phyloP scores from a whole-genome alignment of 2,113 vertebrate species.

The Grammomys surdaster region DNA sequence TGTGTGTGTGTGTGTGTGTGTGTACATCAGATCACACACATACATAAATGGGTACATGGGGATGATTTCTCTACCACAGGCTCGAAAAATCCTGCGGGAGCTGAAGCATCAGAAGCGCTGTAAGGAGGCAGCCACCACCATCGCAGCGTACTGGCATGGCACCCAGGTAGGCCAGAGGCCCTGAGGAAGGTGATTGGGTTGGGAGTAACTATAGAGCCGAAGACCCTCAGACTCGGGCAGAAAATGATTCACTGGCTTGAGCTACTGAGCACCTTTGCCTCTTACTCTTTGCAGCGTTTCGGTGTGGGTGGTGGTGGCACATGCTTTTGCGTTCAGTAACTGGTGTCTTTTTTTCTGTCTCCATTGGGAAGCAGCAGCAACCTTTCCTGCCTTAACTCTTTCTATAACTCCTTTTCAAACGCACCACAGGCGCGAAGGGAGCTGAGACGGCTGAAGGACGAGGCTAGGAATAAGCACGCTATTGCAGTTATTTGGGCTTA shows the following conservation, averaged over 20 bases:
- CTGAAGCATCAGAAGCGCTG: slow-evolving; percentile 97
- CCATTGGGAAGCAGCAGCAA: slow-evolving; percentile 83
- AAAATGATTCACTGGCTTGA: slow-evolving; percentile 70
- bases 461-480: slow-evolving; percentile 96
- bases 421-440: slow-evolving; percentile 96
- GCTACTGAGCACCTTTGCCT: slow-evolving; percentile 73
- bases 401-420: slow-evolving; percentile 89
- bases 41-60: background rate
- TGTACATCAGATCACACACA: background rate
- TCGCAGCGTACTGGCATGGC: slow-evolving; percentile 96
- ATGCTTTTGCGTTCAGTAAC: slow-evolving; percentile 75
- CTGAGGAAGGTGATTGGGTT: background rate
- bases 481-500: slow-evolving; percentile 99
- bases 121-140: slow-evolving; percentile 95
- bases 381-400: slow-evolving; percentile 86
- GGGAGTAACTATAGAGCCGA: background rate
- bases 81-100: slow-evolving; percentile 94
- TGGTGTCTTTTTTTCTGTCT: slow-evolving; percentile 74
- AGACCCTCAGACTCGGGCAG: background rate
- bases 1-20: too few relatives aligned
- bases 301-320: slow-evolving; percentile 79
- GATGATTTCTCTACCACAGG: slow-evolving; percentile 83
- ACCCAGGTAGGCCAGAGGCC: slow-evolving; percentile 91
- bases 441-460: slow-evolving; percentile 97
- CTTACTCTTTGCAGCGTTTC: slow-evolving; percentile 67